These are phyloP conservation scores for Mactra quadrangularis DNA, from an alignment of 1,140 invertebrate species.

Conservation along the genomic window DNA sequence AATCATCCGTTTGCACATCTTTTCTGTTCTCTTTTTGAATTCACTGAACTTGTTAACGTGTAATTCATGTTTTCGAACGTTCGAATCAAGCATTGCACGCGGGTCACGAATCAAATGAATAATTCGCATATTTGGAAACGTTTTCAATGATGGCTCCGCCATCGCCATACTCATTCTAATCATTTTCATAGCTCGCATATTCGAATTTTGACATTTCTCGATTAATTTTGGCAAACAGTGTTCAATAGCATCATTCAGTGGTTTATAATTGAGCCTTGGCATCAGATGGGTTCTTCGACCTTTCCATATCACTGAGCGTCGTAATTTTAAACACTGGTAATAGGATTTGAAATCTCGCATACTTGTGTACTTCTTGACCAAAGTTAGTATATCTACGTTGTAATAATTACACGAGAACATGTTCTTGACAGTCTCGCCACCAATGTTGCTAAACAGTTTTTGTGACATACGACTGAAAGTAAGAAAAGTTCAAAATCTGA, in stretches of 20 bases:
- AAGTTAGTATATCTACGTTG: not conserved
- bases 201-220: conserved; percentile 20
- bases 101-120: conserved; percentile 34
- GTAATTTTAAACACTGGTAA: too few species aligned
- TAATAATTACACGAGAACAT: conserved; percentile 18
- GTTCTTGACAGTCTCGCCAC: not conserved
- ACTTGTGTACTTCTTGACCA: not conserved
- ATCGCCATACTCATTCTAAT: conserved; percentile 20
- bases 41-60: not conserved
- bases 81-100: conserved; percentile 33
- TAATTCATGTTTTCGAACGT: conserved; percentile 9
- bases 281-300: too few species aligned
- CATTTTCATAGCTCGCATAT: not conserved
- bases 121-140: conserved; percentile 2
- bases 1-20: conserved; percentile 25
- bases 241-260: not conserved
- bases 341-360: too few species aligned
- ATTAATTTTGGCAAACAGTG: conserved; percentile 7
- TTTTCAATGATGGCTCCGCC: not conserved
- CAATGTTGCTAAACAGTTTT: not conserved
- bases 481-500: too few species aligned
- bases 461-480: too few species aligned
- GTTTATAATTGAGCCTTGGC: not conserved
- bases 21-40: not conserved
- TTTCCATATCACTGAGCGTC: too few species aligned